Base-by-base conservation (phyloP, 2,888 invertebrate genomes). In the Dugesia japonica region DNA sequence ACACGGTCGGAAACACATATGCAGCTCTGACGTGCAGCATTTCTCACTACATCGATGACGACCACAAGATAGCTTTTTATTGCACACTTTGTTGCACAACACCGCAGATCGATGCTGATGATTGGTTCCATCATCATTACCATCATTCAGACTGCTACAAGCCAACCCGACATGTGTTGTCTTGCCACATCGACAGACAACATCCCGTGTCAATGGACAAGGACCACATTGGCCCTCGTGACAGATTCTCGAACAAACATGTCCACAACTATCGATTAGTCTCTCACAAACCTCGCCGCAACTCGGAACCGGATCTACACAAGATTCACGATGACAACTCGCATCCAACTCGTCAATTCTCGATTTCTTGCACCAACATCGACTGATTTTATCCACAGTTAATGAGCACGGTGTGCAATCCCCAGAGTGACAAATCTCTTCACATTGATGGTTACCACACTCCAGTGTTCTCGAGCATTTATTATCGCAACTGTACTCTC, bases 41-140 rank as follows among this genome's bases (percentile, higher is more conserved):
- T 88, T 86, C 80, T 90, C 89, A 81, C 90, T 90, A 86, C 97
- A 97, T 81, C 91, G 92, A 86, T 85, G 83, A 92, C 92, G 82
- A 89, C 81, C 17, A 81, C 83, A 81, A 85, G 86, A 20, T 79
- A 80, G 42, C 84, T 81, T 20, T 77, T 77, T 75, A 83, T 83
- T 77, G 75, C 76, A 77, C 80, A 81, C 89, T 90, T 86, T 90
- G 90, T 82, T 89, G 89, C 0, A 91, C 92, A 4, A 7, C 17
- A 23, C 20, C 17, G 17, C 38, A 38, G 17, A 17, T n/a, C n/a
- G n/a, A n/a, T n/a, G 31, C 31, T 31, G 31, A n/a, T n/a, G n/a
- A n/a, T n/a, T n/a, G n/a, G n/a, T n/a, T n/a, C n/a, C n/a, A n/a
- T n/a, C n/a, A n/a, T n/a, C n/a, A n/a, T n/a, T n/a, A n/a, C 9